Evolutionary conservation across 2,797 vertebrate genomes (phyloP), one percentile per base, ranked within the genome.

Genomic region (Danio jaintianensis): DNA sequence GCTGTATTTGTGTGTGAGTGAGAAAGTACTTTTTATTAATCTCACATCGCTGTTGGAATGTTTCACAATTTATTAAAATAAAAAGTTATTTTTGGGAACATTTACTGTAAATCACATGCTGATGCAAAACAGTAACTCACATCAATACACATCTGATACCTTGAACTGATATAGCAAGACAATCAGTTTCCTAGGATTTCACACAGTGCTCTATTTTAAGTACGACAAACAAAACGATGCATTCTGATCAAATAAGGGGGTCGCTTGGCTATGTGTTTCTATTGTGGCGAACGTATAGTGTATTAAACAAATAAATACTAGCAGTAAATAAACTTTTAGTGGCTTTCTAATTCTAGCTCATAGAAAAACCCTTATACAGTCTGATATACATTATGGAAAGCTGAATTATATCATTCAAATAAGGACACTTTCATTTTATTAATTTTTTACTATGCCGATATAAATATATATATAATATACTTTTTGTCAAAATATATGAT

Each of bases 401-500:
- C 91, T 92, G 81, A 84, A 92, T 96, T 95, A 95, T 94, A 94
- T 29, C 1, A 96, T 97, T 97, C 96, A 98, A 98, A 98, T 97
- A 98, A 96, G 95, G 94, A 98, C 95, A 96, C 95, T 95, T 95
- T 97, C 95, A 97, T 96, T 96, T 96, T 95, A 79, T 94, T 97
- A 59, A 18, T 22, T 52, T 70, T 71, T 22, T 96, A 95, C 97
- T 97, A 97, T 88, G 96, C 96, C 94, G 96, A 97, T 98, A 99
- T 98, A 98, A 98, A 98, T 98, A 99, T 94, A 94, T 93, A 94
- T 97, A 98, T 98, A 99, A 29, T 29, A 29, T 29, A 3, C 29
- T 72, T 94, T 97, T 98, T 96, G 96, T 98, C 97, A 99, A 98
- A 99, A 99, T 98, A 98, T 98, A 99, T 96, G 97, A 96, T 98